phyloP scores from a whole-genome alignment of 2,888 invertebrate genomes.

The Pasiphila rectangulata region DNA sequence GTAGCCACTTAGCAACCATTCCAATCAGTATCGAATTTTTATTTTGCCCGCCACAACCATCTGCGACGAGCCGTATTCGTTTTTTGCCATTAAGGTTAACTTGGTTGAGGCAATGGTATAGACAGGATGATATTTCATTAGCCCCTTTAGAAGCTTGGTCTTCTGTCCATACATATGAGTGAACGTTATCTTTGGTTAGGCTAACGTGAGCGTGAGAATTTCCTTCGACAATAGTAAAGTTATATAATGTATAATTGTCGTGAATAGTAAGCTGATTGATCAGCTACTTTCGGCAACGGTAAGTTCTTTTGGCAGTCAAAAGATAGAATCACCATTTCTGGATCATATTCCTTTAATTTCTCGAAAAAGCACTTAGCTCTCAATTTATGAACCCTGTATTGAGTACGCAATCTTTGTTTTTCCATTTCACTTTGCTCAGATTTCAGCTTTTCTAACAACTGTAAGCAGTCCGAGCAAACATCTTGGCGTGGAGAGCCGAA shows the following conservation, averaged over 20 bases:
- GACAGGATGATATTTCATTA: slow-evolving; percentile 32
- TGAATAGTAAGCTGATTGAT: slow-evolving; percentile 46
- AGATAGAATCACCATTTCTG: slow-evolving; percentile 26
- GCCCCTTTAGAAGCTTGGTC: slow-evolving; percentile 29
- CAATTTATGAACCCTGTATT: slow-evolving; percentile 28
- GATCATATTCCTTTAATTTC: slow-evolving; percentile 25
- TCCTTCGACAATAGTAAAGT: slow-evolving; percentile 43
- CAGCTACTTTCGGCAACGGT: slow-evolving; percentile 31
- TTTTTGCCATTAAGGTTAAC: too few species aligned
- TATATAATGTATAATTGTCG: slow-evolving; percentile 44
- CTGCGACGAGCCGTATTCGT: too few species aligned
- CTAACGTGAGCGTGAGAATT: slow-evolving; percentile 35
- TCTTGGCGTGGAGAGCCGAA: too few species aligned
- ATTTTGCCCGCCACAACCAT: slow-evolving; percentile 37
- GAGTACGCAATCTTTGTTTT: slow-evolving; percentile 26
- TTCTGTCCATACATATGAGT: slow-evolving; percentile 35
- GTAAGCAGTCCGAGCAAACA: slow-evolving; percentile 26
- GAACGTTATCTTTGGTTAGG: slow-evolving; percentile 36
- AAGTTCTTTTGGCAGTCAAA: slow-evolving; percentile 31
- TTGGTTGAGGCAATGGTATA: too few species aligned
- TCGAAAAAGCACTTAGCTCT: slow-evolving; percentile 24
- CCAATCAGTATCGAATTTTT: slow-evolving; percentile 34
- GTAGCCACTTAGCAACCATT: slow-evolving; percentile 34
- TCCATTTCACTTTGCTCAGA: slow-evolving; percentile 21
- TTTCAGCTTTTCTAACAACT: neutral